Conservation (phyloP, 2,888 invertebrate genomes). For the Brachycybe producta region DNA sequence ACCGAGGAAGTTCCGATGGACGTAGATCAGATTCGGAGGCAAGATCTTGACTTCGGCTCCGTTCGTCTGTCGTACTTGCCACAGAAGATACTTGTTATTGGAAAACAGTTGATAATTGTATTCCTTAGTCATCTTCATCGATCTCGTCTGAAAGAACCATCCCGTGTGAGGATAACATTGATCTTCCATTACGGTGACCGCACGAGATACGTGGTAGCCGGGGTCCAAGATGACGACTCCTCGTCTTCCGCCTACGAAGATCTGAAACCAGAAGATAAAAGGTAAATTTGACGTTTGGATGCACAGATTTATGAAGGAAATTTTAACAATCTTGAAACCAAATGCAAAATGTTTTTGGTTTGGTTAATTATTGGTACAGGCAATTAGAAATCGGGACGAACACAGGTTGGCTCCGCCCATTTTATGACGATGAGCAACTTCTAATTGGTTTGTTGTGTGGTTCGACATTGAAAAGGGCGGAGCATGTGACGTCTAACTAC, state of each 20-base stretch:
- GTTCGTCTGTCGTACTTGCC: constrained; percentile 63
- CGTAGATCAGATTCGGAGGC: constrained; percentile 58
- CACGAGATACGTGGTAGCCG: constrained; percentile 76
- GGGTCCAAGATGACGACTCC: constrained; percentile 76
- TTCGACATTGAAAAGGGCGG: too few relatives aligned
- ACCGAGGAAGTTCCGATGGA: constrained; percentile 43
- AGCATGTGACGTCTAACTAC: too few relatives aligned
- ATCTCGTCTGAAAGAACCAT: constrained; percentile 47
- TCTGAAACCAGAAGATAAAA: too few relatives aligned
- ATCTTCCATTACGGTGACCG: constrained; percentile 76
- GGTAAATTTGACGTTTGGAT: too few relatives aligned
- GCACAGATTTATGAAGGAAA: too few relatives aligned
- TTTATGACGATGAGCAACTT: too few relatives aligned
- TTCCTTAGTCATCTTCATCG: constrained; percentile 60
- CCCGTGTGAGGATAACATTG: constrained; percentile 73
- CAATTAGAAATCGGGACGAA: too few relatives aligned
- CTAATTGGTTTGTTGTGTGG: too few relatives aligned
- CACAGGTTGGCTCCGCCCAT: too few relatives aligned
- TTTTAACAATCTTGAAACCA: too few relatives aligned
- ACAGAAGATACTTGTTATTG: constrained; percentile 61
- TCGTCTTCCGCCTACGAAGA: constrained; percentile 54
- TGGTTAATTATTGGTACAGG: too few relatives aligned
- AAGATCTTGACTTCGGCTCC: constrained; percentile 40
- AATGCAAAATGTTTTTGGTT: too few relatives aligned
- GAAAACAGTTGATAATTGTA: constrained; percentile 60